Evolutionary conservation across 1,140 invertebrate genomes (phyloP).

Genomic region (Camponotus pennsylvanicus): DNA sequence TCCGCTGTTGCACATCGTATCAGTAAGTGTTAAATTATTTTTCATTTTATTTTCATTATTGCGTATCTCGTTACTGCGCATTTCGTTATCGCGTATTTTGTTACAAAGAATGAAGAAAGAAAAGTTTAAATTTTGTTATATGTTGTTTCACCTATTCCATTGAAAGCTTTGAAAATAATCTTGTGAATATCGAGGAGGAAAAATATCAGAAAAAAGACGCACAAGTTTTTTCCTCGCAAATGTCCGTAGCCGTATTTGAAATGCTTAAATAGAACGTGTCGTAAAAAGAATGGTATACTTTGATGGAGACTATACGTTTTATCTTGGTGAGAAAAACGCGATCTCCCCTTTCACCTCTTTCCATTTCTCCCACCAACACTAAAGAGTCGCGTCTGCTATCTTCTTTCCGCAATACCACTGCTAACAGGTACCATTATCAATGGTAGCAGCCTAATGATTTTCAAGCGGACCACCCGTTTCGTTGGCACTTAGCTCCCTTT

Average conservation of each 20-base stretch:
- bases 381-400: constrained; percentile 75
- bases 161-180: constrained; percentile 66
- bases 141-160: constrained; percentile 65
- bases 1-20: no score
- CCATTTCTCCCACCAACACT: constrained; percentile 69
- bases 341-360: constrained; percentile 66
- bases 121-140: constrained; percentile 67
- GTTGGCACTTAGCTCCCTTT: background rate
- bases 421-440: constrained; percentile 77
- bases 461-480: constrained; percentile 76
- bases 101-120: constrained; percentile 50
- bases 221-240: constrained; percentile 48
- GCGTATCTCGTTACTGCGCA: background rate
- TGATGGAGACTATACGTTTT: constrained; percentile 79
- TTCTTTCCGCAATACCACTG: constrained; percentile 68
- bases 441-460: constrained; percentile 79
- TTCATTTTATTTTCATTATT: no score
- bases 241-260: constrained; percentile 66
- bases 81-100: background rate
- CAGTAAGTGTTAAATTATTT: no score
- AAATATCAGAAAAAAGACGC: constrained; percentile 52
- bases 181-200: background rate
- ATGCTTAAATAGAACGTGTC: constrained; percentile 78
- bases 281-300: constrained; percentile 78
- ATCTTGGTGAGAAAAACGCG: constrained; percentile 69